These are phyloP conservation scores for Chironomus tentans DNA, from an alignment of 2,888 invertebrate genomes.

Conservation along the genomic window DNA sequence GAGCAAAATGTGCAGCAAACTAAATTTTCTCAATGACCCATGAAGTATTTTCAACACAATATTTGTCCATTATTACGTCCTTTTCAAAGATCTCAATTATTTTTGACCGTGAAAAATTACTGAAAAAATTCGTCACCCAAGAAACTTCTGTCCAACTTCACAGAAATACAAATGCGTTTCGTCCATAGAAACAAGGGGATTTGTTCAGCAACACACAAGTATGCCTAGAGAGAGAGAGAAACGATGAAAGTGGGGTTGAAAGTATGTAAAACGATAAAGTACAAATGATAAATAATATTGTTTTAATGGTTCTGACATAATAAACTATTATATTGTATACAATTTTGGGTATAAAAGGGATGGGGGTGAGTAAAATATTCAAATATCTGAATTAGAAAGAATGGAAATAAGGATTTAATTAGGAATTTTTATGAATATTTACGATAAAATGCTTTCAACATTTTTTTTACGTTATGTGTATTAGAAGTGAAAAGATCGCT, in stretches of 20 bases:
- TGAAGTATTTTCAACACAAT: no score
- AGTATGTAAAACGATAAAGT: slow-evolving; percentile 10
- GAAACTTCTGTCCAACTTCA: no score
- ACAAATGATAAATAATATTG: slow-evolving; percentile 25
- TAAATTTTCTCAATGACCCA: no score
- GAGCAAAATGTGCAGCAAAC: no score
- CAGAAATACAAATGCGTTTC: no score
- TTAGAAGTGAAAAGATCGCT: background rate
- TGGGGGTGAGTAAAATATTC: background rate
- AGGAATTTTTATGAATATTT: background rate
- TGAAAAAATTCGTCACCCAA: no score
- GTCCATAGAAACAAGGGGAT: no score
- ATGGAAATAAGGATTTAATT: background rate
- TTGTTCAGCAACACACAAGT: background rate
- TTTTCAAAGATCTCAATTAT: no score
- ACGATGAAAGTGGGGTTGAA: background rate
- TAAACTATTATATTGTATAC: slow-evolving; percentile 9
- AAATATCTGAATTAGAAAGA: background rate
- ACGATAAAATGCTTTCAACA: background rate
- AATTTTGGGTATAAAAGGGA: no score
- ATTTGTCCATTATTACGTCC: no score
- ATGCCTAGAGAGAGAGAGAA: background rate
- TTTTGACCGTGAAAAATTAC: no score
- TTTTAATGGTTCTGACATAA: slow-evolving; percentile 25
- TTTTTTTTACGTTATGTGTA: background rate